These are phyloP conservation scores for Saturnia pavonia DNA, from an alignment of 2,888 invertebrate species.

Conservation along the genomic window DNA sequence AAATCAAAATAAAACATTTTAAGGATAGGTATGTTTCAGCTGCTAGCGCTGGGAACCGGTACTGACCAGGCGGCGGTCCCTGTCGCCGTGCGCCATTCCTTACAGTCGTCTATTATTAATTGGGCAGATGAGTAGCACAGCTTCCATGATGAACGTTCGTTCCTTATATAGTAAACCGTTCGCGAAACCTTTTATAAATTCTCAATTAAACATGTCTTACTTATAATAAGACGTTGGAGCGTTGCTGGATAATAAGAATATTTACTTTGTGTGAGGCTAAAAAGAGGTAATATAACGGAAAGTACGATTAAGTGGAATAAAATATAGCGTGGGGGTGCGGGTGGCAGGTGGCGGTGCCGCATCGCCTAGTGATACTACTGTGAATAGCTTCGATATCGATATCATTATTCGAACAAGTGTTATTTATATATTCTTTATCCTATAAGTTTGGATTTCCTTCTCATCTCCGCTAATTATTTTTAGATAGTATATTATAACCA, in stretches of 20 bases:
- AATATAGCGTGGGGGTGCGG: constrained; percentile 80
- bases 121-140: constrained; percentile 80
- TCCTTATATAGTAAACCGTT: constrained; percentile 74
- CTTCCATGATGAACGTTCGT: constrained; percentile 77
- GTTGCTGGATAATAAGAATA: constrained; percentile 75
- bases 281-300: constrained; percentile 80
- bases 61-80: constrained; percentile 60
- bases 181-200: constrained; percentile 82
- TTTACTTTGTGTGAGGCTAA: constrained; percentile 78
- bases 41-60: constrained; percentile 71
- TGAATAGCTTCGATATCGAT: constrained; percentile 29
- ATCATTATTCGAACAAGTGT: not conserved
- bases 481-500: too few relatives aligned
- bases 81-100: constrained; percentile 71
- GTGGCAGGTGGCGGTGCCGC: constrained; percentile 67
- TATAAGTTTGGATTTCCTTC: constrained; percentile 13
- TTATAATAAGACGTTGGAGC: constrained; percentile 69
- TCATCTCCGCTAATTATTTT: too few relatives aligned
- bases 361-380: constrained; percentile 51
- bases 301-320: constrained; percentile 81
- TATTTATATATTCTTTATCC: not conserved
- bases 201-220: constrained; percentile 82
- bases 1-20: constrained; percentile 79
- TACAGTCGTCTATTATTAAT: constrained; percentile 80
- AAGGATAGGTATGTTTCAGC: constrained; percentile 67